These are phyloP conservation scores for Acromyrmex echinatior DNA, from an alignment of 1,140 invertebrate genomes.

Conservation along the genomic window DNA sequence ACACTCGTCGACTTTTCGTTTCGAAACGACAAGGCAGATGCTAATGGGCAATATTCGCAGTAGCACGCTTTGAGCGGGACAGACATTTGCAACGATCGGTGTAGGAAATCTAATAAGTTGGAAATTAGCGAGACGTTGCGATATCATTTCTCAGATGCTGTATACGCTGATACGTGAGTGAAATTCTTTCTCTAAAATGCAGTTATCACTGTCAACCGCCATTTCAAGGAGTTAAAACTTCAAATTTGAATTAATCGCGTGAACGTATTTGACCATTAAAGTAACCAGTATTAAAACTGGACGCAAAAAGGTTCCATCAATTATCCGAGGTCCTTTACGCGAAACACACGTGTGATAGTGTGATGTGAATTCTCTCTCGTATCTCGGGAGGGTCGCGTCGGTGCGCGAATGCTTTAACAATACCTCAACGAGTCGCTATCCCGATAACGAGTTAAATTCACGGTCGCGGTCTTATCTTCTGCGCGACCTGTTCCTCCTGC, in stretches of 20 bases:
- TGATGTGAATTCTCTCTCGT: conserved; percentile 14
- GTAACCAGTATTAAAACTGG: neutral
- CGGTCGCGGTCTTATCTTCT: conserved; percentile 46
- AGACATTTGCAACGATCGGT: no score
- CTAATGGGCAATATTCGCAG: neutral
- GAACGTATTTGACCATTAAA: conserved; percentile 20
- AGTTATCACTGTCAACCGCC: neutral
- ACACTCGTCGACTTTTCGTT: neutral
- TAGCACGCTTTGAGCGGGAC: neutral
- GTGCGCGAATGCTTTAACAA: conserved; percentile 42
- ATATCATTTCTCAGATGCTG: neutral
- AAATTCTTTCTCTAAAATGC: neutral
- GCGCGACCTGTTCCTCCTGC: conserved; percentile 41
- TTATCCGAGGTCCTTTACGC: conserved; percentile 8
- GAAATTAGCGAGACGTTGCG: neutral
- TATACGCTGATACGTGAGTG: neutral
- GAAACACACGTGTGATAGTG: conserved; percentile 17
- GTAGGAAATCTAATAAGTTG: neutral
- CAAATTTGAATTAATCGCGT: conserved; percentile 6
- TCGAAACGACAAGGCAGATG: neutral
- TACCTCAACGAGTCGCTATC: conserved; percentile 42
- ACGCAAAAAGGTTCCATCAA: conserved; percentile 15
- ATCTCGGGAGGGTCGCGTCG: neutral
- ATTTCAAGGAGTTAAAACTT: neutral
- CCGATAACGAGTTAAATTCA: conserved; percentile 56